These are phyloP conservation scores for Anorthoa munda DNA, from an alignment of 2,888 invertebrate genomes.

Conservation along the genomic window DNA sequence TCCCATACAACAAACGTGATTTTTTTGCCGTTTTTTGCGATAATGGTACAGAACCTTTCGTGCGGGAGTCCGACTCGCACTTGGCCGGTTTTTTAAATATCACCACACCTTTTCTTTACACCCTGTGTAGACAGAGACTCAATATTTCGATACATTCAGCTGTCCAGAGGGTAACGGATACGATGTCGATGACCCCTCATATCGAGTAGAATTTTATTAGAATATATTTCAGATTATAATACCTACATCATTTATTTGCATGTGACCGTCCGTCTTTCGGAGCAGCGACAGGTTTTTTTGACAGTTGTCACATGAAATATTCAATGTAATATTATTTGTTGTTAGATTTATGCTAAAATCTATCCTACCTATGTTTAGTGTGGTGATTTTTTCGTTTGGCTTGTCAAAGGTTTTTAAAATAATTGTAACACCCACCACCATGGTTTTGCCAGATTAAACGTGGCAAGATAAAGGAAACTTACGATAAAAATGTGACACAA, in stretches of 20 bases:
- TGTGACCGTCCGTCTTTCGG: constrained; percentile 43
- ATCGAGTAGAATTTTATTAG: constrained; percentile 65
- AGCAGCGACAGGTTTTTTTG: constrained; percentile 52
- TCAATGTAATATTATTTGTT: constrained; percentile 33
- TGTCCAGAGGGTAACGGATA: constrained; percentile 63
- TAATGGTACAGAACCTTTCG: no score
- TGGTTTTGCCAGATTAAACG: not conserved
- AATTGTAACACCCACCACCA: no score
- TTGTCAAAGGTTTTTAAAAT: no score
- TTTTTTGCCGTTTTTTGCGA: no score
- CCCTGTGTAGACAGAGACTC: constrained; percentile 16
- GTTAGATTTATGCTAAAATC: constrained; percentile 9
- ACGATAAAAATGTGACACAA: not conserved
- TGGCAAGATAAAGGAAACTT: not conserved
- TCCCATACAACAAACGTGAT: no score
- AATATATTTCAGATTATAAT: constrained; percentile 60
- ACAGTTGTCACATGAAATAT: constrained; percentile 46
- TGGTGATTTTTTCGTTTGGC: not conserved
- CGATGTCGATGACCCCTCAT: constrained; percentile 61
- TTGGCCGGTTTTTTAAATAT: no score
- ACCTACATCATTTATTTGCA: constrained; percentile 53
- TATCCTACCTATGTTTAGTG: not conserved
- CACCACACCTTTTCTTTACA: no score
- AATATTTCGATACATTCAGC: constrained; percentile 57
- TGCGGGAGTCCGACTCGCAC: no score